Conservation (phyloP, 2,797 vertebrate genomes). For the Prionace glauca region DNA sequence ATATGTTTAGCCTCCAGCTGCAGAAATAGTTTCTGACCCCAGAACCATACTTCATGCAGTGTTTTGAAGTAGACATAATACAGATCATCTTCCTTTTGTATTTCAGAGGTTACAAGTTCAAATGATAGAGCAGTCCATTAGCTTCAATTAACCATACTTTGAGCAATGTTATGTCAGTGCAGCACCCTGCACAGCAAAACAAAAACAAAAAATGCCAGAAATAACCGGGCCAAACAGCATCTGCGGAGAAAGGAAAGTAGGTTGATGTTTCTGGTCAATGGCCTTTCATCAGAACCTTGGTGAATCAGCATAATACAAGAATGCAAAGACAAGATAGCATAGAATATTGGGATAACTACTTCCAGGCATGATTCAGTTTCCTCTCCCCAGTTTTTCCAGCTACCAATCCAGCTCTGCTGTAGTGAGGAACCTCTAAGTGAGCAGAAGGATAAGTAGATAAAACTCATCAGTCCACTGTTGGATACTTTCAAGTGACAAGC, state of each 20-base stretch:
- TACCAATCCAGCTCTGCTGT: neutral
- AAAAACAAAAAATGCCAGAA: neutral
- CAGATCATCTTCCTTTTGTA: neutral
- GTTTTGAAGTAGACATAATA: neutral
- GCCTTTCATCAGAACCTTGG: neutral
- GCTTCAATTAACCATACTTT: neutral
- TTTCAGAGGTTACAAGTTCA: neutral
- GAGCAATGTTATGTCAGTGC: too few relatives aligned
- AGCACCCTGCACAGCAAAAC: neutral
- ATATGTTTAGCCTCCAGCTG: conserved; percentile 30
- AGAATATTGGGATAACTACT: neutral
- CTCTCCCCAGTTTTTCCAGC: neutral
- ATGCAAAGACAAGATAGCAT: neutral
- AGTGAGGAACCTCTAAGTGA: neutral
- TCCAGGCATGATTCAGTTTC: neutral
- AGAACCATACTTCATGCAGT: neutral
- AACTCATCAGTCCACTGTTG: neutral
- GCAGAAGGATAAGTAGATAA: neutral
- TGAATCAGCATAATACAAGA: neutral
- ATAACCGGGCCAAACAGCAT: neutral
- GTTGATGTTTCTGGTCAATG: neutral
- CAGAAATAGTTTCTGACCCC: neutral
- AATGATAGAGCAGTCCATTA: neutral
- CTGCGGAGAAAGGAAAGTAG: neutral
- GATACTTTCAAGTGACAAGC: neutral